These are phyloP conservation scores for Eurois occulta DNA, from an alignment of 2,888 invertebrate species.

Conservation along the genomic window DNA sequence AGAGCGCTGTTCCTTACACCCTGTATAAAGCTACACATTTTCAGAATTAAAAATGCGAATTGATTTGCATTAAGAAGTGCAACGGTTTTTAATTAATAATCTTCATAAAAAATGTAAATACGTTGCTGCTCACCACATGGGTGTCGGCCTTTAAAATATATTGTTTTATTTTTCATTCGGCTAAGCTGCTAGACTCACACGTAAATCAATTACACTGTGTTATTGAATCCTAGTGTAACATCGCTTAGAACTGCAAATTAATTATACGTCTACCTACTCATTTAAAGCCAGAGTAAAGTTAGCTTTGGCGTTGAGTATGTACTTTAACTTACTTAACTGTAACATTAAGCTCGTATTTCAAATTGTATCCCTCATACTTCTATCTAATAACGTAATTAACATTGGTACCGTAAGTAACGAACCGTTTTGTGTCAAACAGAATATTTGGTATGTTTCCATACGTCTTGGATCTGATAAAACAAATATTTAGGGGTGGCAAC, in stretches of 20 bases:
- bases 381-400: slow-evolving; percentile 49
- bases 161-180: neutral
- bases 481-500: slow-evolving; percentile 36
- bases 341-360: slow-evolving; percentile 22
- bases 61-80: neutral
- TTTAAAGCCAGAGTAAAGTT: slow-evolving; percentile 44
- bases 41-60: neutral
- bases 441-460: slow-evolving; percentile 42
- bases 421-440: slow-evolving; percentile 45
- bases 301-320: slow-evolving; percentile 23
- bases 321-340: slow-evolving; percentile 39
- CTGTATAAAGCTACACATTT: neutral
- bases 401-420: slow-evolving; percentile 54
- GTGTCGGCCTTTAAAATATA: neutral
- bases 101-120: neutral
- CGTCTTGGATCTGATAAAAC: slow-evolving; percentile 36
- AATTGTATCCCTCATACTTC: slow-evolving; percentile 38
- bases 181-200: neutral
- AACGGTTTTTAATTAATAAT: neutral
- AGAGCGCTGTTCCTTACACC: too few species aligned
- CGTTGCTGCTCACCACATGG: neutral
- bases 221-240: slow-evolving; percentile 29
- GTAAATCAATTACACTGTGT: slow-evolving; percentile 25
- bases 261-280: slow-evolving; percentile 35
- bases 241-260: slow-evolving; percentile 51